Evolutionary conservation across 2,797 vertebrate species (phyloP), one percentile per base, ranked within the genome.

Genomic region (Myiotriccus ornatus): DNA sequence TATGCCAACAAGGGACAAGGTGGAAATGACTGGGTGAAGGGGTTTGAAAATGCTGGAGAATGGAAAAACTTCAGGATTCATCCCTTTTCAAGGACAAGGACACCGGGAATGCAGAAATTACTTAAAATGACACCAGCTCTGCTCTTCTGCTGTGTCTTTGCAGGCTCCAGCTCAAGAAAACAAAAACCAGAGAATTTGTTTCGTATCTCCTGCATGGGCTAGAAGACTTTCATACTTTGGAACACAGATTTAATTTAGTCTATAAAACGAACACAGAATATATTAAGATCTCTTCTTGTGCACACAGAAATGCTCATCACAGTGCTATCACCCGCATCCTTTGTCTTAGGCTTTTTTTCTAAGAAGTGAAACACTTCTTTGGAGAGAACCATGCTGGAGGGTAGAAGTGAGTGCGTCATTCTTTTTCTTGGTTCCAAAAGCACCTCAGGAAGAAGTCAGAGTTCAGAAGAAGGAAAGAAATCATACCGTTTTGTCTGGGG

Each of bases 401-500:
- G 16, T 39, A 71, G 84, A 44, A 67, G 12, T 5, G 20, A 56
- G 46, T 68, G 2, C 2, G 8, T 56, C 6, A 30, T 64, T 85
- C 20, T 60, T 67, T 55, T 74, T 64, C 70, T 63, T 12, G 0
- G 23, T 21, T 86, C 60, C 37, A 49, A 77, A 90, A 73, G 28
- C 49, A 74, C 8, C 35, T 80, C 27, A 65, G 44, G 60, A 91
- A 52, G 53, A 87, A 70, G 28, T 18, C 9, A 24, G 53, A 75
- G 41, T 25, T 56, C 21, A 92, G 41, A 53, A 63, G 55, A 68
- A 32, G 53, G 73, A 86, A 93, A 53, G 14, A 89, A 73, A 60
- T 41, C 91, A 91, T 97, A 99, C 99, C 98, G 98, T 97, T 98
- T 98, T 63, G 96, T 98, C 71, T 98, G 98, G 0, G 99, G 99